phyloP scores from a whole-genome alignment of 2,797 vertebrate genomes.

The Macropodus opercularis region DNA sequence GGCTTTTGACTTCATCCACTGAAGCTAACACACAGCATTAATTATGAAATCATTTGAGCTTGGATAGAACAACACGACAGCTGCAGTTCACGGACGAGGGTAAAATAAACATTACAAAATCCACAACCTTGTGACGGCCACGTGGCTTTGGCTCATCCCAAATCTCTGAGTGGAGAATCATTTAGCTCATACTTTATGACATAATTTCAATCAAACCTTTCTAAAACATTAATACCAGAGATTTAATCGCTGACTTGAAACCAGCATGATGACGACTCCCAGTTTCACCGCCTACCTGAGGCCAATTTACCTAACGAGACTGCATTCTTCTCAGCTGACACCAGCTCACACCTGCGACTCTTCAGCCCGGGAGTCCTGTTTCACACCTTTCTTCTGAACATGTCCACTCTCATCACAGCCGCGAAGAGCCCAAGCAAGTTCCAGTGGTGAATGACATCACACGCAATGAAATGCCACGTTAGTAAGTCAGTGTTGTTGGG shows the following conservation, averaged over 20 bases:
- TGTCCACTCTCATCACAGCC: conserved; percentile 61
- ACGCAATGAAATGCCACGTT: conserved; percentile 53
- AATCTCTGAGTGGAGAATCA: conserved; percentile 14
- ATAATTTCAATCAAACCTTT: conserved; percentile 26
- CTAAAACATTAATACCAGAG: conserved; percentile 33
- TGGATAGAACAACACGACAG: conserved; percentile 45
- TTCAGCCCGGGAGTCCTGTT: conserved; percentile 61
- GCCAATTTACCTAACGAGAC: conserved; percentile 50
- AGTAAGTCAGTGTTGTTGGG: conserved; percentile 56
- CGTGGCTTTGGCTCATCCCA: conserved; percentile 33
- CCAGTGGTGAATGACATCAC: conserved; percentile 66
- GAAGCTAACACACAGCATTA: conserved; percentile 23
- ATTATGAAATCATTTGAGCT: conserved; percentile 51
- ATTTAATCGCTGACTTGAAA: conserved; percentile 60
- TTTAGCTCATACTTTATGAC: conserved; percentile 26
- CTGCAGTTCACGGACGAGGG: conserved; percentile 53
- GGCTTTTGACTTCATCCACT: conserved; percentile 50
- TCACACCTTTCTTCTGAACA: conserved; percentile 54
- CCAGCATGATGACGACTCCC: conserved; percentile 44
- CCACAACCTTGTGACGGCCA: conserved; percentile 45
- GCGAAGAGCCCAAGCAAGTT: conserved; percentile 19
- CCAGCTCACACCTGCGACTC: conserved; percentile 65
- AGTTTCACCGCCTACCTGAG: conserved; percentile 43
- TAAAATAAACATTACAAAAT: conserved; percentile 62
- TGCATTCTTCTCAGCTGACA: conserved; percentile 71